Evolutionary conservation across 2,113 vertebrate genomes (phyloP), one percentile per base, ranked within the genome.

Genomic region (Apteryx owenii): DNA sequence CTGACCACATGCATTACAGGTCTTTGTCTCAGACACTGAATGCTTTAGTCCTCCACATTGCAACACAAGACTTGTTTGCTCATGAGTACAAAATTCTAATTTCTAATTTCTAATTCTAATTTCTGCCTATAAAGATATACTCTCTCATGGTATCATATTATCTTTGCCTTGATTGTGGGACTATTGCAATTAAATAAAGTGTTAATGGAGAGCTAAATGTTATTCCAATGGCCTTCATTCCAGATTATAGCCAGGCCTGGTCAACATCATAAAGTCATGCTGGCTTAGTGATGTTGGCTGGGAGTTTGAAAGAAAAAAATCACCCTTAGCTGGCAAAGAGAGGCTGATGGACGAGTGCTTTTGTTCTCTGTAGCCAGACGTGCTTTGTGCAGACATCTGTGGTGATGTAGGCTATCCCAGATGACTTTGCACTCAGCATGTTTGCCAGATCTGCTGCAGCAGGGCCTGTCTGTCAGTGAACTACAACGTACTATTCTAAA

Each of bases 111-210:
- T 38, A 28, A 54, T 81, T 91, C 78, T 90, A 46, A 72, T 85
- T 91, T 89, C 69, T 85, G 65, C 66, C 42, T 62, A 12, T 29
- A 46, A 46, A 86, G 16, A 42, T 28, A 60, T 14, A 72, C 51
- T 25, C 42, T 79, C 78, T 91, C 58, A 31, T 51, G 65, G 9
- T 53, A 58, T 69, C 8, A 4, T 29, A 42, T 86, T 79, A 65
- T 53, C 80, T 84, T 65, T 91, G 48, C 75, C 60, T 66, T 85
- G 71, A 81, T 50, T 0, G 0, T 0, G 0, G 36, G 18, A 70
- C 73, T 25, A 25, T 29, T 88, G 72, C 64, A 96, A 88, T 46
- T 95, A 88, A 91, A 9, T 88, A 44, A 94, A 85, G 71, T 58
- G 50, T 72, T 93, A 90, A 93, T 64, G 79, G 79, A 88, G 62